A percentile compares a stretch with the other conserved stretches of the same genome.
phyloP scores from a whole-genome alignment of 2,797 vertebrate genomes.

The Sphenopsis melanotis region DNA sequence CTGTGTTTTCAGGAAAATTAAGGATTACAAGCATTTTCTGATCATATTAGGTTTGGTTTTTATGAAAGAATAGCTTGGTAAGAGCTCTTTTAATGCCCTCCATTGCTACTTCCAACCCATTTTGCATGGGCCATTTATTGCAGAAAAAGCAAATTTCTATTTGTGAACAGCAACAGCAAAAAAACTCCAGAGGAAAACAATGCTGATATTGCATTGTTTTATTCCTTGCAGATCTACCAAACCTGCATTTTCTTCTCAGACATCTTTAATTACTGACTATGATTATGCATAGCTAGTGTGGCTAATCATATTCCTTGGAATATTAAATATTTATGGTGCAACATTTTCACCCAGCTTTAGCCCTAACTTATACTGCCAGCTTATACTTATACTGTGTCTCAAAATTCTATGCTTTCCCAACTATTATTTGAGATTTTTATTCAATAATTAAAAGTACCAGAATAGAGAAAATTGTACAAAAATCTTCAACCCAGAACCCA shows the following conservation, averaged over 20 bases:
- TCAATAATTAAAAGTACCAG: neutral
- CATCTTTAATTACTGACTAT: neutral
- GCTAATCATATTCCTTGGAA: neutral
- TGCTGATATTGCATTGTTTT: neutral
- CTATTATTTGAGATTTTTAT: neutral
- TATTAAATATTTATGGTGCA: neutral
- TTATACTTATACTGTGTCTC: too few relatives aligned
- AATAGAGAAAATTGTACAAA: neutral
- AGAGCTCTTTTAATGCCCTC: neutral
- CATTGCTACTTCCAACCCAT: neutral
- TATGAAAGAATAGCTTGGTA: conserved; percentile 22
- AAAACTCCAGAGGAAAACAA: neutral
- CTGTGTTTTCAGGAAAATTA: neutral
- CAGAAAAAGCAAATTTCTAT: neutral
- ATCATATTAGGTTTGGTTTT: neutral
- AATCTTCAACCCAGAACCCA: accelerated
- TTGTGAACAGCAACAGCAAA: neutral
- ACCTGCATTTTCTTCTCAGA: neutral
- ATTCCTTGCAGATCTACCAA: neutral
- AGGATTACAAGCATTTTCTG: neutral
- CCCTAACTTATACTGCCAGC: neutral
- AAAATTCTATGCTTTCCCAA: neutral
- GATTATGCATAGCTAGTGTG: neutral
- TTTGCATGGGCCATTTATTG: conserved; percentile 33
- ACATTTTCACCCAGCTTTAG: neutral